These are phyloP conservation scores for Cryptoblepharus egeriae DNA, from an alignment of 2,797 vertebrate genomes.

Conservation along the genomic window DNA sequence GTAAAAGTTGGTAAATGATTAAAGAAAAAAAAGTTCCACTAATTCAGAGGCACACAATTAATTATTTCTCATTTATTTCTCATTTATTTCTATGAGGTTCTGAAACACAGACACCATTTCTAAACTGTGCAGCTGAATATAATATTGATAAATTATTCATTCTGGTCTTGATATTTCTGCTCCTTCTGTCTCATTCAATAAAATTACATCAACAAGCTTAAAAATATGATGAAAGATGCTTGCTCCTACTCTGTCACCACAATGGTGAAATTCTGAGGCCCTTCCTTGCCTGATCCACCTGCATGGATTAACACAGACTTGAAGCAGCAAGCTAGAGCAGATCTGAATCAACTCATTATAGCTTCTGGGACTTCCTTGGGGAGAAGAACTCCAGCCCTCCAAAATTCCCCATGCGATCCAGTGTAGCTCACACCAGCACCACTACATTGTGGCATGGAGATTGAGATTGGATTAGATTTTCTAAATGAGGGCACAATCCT, in stretches of 20 bases:
- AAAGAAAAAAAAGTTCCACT: neutral
- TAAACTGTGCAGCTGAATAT: neutral
- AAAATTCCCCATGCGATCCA: too few species aligned
- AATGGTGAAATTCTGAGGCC: too few species aligned
- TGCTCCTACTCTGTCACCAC: neutral
- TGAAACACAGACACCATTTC: neutral
- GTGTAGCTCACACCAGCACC: too few species aligned
- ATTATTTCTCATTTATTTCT: neutral
- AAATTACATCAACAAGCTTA: neutral
- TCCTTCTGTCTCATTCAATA: neutral
- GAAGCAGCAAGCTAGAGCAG: too few species aligned
- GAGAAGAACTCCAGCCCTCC: too few species aligned
- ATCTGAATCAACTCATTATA: too few species aligned
- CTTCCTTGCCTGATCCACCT: too few species aligned
- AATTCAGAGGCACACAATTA: neutral
- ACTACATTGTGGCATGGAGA: too few species aligned
- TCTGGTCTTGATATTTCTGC: constrained; percentile 1
- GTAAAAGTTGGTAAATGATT: neutral
- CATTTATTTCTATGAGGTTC: neutral
- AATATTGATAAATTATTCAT: constrained; percentile 12
- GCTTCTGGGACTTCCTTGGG: too few species aligned
- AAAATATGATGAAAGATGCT: constrained; percentile 6
- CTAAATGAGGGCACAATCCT: too few species aligned
- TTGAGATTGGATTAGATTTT: too few species aligned
- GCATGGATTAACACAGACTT: too few species aligned